phyloP scores from a whole-genome alignment of 2,888 invertebrate species.

The Diaperis boleti region DNA sequence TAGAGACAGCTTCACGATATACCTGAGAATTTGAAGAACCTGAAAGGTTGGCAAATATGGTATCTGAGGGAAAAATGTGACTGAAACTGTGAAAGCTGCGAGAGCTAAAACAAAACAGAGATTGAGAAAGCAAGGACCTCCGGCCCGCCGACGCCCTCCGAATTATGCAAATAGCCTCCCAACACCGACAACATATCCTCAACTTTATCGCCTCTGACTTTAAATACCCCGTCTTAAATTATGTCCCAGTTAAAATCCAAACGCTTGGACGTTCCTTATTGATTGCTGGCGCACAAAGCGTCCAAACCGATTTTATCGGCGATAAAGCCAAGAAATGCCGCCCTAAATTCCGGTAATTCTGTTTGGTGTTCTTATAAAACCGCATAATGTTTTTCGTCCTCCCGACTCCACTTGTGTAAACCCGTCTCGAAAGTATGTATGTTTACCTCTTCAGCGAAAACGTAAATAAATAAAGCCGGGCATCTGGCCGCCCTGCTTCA shows the following conservation, averaged over 20 bases:
- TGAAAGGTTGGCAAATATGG: too few species aligned
- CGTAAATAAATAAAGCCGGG: constrained; percentile 30
- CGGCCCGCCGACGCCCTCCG: too few species aligned
- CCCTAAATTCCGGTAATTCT: constrained; percentile 25
- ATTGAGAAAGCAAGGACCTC: too few species aligned
- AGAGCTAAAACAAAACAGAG: too few species aligned
- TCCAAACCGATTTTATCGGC: constrained; percentile 31
- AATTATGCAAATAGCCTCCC: too few species aligned
- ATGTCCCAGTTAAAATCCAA: constrained; percentile 32
- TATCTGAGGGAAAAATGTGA: too few species aligned
- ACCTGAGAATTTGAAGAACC: too few species aligned
- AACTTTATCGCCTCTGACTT: neutral
- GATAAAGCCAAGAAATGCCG: constrained; percentile 22
- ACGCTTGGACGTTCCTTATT: constrained; percentile 13
- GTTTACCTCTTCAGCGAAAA: constrained; percentile 31
- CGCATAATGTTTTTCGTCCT: constrained; percentile 17
- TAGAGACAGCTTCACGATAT: too few species aligned
- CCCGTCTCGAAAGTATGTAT: constrained; percentile 20
- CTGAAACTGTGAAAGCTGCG: too few species aligned
- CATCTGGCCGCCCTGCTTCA: constrained; percentile 27
- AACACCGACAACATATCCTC: neutral
- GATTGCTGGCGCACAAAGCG: constrained; percentile 21
- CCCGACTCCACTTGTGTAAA: constrained; percentile 24
- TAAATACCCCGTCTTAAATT: constrained; percentile 13
- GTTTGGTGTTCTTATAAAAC: constrained; percentile 23